Conservation (phyloP, 2,797 vertebrate species). For the Girardinus metallicus region DNA sequence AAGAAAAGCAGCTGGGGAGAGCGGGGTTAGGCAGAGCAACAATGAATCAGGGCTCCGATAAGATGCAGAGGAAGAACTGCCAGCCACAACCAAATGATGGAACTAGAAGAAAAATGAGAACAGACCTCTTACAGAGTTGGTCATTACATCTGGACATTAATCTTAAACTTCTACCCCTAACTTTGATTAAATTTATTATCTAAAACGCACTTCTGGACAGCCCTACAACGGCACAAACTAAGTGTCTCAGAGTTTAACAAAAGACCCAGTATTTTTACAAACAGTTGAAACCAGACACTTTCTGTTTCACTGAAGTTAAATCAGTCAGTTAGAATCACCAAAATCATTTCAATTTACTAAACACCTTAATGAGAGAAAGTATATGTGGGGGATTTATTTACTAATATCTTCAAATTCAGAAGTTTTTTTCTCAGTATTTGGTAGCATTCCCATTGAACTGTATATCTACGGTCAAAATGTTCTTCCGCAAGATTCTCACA, state of each 20-base stretch:
- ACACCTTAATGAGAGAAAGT: neutral
- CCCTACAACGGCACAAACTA: neutral
- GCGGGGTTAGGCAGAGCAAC: conserved; percentile 13
- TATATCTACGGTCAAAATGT: neutral
- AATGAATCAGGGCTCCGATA: conserved; percentile 19
- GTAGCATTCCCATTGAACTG: neutral
- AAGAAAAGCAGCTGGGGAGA: conserved; percentile 3
- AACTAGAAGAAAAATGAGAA: neutral
- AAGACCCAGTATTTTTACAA: neutral
- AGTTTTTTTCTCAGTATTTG: neutral
- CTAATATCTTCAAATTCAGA: neutral
- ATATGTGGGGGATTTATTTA: neutral
- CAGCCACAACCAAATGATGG: conserved; percentile 1
- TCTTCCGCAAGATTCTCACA: neutral
- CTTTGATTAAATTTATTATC: neutral
- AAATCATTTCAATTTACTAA: neutral
- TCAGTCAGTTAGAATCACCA: neutral
- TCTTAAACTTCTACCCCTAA: neutral
- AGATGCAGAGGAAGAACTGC: conserved; percentile 1
- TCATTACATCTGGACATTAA: neutral
- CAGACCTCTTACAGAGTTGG: neutral
- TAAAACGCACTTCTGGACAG: neutral
- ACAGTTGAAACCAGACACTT: neutral
- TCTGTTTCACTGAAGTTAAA: neutral
- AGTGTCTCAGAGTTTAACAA: neutral